These are phyloP conservation scores for Tenthredo livida DNA, from an alignment of 2,888 invertebrate genomes.

Conservation along the genomic window DNA sequence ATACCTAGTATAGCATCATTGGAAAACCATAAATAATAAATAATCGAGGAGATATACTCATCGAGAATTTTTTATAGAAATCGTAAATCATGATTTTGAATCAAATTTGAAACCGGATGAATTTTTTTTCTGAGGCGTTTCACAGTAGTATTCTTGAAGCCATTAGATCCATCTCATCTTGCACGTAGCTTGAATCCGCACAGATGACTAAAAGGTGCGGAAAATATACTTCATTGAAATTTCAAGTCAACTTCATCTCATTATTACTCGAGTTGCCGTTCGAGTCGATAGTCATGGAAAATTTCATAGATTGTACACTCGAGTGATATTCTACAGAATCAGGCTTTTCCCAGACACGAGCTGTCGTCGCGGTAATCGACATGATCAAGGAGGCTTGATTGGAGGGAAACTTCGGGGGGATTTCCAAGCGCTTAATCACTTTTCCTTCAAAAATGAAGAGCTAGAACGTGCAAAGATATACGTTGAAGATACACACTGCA, in stretches of 20 bases:
- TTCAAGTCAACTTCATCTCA: not conserved
- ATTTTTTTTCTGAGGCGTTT: not conserved
- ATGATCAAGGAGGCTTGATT: conserved; percentile 1
- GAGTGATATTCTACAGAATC: not conserved
- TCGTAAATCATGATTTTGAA: no score
- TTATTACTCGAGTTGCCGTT: not conserved
- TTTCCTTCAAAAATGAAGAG: conserved; percentile 22
- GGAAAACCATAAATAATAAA: not conserved
- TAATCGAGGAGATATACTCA: not conserved
- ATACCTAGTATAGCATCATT: not conserved
- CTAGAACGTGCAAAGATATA: conserved; percentile 5
- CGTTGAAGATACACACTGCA: not conserved
- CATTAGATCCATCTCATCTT: not conserved
- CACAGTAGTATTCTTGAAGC: not conserved
- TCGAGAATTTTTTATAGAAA: not conserved
- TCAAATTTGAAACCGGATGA: not conserved
- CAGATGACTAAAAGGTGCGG: not conserved
- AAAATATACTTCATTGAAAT: not conserved
- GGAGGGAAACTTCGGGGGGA: conserved; percentile 19
- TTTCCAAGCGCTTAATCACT: not conserved
- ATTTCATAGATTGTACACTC: not conserved
- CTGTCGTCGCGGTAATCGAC: conserved; percentile 32
- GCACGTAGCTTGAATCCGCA: not conserved
- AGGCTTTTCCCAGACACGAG: not conserved
- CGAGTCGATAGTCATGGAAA: not conserved